Percentiles rank a stretch among this genome's conserved stretches.
These are phyloP conservation scores for Oophaga sylvatica DNA, from an alignment of 2,797 vertebrate species.

Conservation along the genomic window DNA sequence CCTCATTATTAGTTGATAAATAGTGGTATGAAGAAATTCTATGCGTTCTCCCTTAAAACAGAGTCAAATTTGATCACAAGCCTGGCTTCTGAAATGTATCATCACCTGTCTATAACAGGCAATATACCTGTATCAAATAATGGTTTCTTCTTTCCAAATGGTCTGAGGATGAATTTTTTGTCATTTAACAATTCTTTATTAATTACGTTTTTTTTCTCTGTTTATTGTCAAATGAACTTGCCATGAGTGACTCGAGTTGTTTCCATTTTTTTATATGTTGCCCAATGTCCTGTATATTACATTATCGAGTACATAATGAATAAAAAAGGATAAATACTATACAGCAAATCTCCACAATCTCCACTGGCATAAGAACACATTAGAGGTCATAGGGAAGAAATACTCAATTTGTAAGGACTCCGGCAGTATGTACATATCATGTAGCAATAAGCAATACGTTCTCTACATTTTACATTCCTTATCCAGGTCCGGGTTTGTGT, in stretches of 20 bases:
- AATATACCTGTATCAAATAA: too few relatives aligned
- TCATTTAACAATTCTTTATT: not conserved
- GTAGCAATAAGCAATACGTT: not conserved
- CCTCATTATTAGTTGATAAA: too few relatives aligned
- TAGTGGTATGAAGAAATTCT: too few relatives aligned
- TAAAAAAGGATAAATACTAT: constrained; percentile 56
- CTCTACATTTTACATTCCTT: constrained; percentile 74
- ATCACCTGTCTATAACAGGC: too few relatives aligned
- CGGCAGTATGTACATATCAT: not conserved
- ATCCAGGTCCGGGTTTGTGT: constrained; percentile 68
- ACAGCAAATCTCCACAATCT: constrained; percentile 7
- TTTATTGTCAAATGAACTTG: not conserved
- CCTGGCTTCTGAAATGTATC: too few relatives aligned
- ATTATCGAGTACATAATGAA: not conserved
- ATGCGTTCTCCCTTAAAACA: too few relatives aligned
- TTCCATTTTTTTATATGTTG: not conserved
- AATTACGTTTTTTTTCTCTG: not conserved
- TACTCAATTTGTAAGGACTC: not conserved
- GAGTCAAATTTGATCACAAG: too few relatives aligned
- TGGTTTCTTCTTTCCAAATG: too few relatives aligned
- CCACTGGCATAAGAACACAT: not conserved
- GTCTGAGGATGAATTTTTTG: too few relatives aligned
- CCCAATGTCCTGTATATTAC: not conserved
- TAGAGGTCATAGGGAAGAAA: too few relatives aligned
- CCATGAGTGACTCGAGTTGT: not conserved